Base-by-base conservation (phyloP, 1,140 invertebrate genomes). In the Drosophila simulans region DNA sequence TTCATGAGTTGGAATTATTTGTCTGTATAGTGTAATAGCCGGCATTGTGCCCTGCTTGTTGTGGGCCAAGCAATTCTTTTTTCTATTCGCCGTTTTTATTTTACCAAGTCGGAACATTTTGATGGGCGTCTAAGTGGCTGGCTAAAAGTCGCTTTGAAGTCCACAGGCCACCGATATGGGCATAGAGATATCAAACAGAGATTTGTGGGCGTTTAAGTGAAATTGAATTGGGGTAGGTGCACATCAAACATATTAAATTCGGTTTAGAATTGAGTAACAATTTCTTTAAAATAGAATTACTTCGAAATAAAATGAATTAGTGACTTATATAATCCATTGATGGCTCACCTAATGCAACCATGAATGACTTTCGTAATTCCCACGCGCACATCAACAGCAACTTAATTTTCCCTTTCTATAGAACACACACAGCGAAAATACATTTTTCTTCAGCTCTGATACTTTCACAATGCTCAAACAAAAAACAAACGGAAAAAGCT, bases 1-100 rank as follows among this genome's bases (percentile, higher is more conserved):
- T 90, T 89, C 84, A 89, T 90, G 63, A 49, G 64, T 68, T 54
- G 77, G 77, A 89, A 89, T 77, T 84, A 83, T 80, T 77, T 59
- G 55, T 64, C 59, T 59, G 65, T 66, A 40, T 62, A 69, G 71
- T 86, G 75, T 59, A 66, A 66, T 66, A 68, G 27, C 48, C 39
- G 42, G 49, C 40, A 70, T 70, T 71, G 52, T 70, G 35, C 35
- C 52, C 64, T 42, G 65, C 64, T 49, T 69, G 66, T 49, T 69
- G 66, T 70, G 43, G 66, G 66, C 64, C 68, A 71, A 57, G 37
- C 64, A 66, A 52, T 68, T 63, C 51, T 40, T 27, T 60, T 48
- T 62, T 62, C 57, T 51, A 27, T 51, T 69, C 34, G 39, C 13
- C 17, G 64, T 53, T 31, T 31, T 54, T 66, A 40, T 37, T 69